A percentile compares a stretch with the other conserved stretches of the same genome.
Evolutionary conservation across 2,113 vertebrate species (phyloP).

Genomic region (Neopipo cinnamomea): DNA sequence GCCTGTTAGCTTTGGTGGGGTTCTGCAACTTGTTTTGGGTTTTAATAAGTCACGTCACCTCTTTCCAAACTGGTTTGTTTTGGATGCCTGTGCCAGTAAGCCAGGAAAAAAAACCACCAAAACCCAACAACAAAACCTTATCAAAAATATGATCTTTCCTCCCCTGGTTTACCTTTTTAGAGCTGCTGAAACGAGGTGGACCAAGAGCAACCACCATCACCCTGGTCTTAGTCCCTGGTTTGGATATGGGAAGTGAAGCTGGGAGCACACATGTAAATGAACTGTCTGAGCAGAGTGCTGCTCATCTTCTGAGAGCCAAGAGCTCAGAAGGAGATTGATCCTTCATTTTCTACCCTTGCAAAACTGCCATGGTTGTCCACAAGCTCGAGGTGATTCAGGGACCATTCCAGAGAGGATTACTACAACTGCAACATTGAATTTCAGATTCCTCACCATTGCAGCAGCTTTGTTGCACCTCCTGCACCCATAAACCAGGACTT

Average conservation of each 20-base stretch:
- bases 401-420: not conserved
- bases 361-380: not conserved
- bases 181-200: not conserved
- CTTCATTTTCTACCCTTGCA: not conserved
- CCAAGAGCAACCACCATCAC: not conserved
- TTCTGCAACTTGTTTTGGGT: not conserved
- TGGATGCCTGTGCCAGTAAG: slow-evolving; percentile 22
- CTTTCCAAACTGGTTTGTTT: slow-evolving; percentile 55
- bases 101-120: not conserved
- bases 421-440: not conserved
- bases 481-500: not conserved
- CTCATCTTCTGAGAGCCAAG: not conserved
- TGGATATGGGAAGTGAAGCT: not conserved
- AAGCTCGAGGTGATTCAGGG: not conserved
- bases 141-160: not conserved
- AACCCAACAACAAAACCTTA: not conserved
- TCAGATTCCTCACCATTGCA: not conserved
- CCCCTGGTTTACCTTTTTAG: not conserved
- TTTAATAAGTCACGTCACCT: not conserved
- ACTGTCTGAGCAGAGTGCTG: not conserved
- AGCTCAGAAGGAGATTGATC: not conserved
- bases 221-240: not conserved
- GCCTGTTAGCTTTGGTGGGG: not conserved
- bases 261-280: not conserved
- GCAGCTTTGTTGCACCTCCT: not conserved